A percentile compares a stretch with the other conserved stretches of the same genome.
These are phyloP conservation scores for Conus canariensis DNA, from an alignment of 2,888 invertebrate genomes.

Conservation along the genomic window DNA sequence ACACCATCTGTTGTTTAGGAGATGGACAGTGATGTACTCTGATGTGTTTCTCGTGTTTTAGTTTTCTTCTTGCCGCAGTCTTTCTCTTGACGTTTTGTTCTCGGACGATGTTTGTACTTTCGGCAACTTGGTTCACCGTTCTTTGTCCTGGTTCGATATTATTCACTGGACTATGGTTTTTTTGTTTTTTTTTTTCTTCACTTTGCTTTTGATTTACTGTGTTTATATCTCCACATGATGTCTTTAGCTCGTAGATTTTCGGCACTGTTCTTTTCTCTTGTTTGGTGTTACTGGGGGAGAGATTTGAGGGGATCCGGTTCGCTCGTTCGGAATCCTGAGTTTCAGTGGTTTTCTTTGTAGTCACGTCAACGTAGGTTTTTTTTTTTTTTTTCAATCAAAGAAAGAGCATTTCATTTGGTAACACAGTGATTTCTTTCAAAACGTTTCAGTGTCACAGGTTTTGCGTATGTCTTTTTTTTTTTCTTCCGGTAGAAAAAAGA, in stretches of 20 bases:
- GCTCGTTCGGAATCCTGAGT: too few species aligned
- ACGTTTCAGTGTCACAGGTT: too few species aligned
- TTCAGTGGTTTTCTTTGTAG: background rate
- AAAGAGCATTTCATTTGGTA: too few species aligned
- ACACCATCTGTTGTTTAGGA: background rate
- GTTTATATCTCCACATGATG: background rate
- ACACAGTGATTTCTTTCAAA: background rate
- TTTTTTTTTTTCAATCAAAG: background rate
- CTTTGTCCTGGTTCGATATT: background rate
- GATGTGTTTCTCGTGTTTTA: background rate
- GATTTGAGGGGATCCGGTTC: too few species aligned
- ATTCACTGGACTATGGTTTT: background rate
- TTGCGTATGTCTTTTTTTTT: too few species aligned
- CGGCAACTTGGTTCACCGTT: background rate
- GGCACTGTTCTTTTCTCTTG: too few species aligned
- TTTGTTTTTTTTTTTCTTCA: background rate
- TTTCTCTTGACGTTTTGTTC: background rate
- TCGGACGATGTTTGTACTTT: background rate
- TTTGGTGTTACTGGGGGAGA: too few species aligned
- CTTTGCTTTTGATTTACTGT: background rate
- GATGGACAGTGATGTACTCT: background rate
- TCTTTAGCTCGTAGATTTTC: too few species aligned
- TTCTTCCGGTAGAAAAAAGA: too few species aligned
- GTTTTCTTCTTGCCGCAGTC: slow-evolving; percentile 20
- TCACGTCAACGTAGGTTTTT: background rate